Conservation (phyloP, 1,140 invertebrate species). For the Monochamus saltuarius region DNA sequence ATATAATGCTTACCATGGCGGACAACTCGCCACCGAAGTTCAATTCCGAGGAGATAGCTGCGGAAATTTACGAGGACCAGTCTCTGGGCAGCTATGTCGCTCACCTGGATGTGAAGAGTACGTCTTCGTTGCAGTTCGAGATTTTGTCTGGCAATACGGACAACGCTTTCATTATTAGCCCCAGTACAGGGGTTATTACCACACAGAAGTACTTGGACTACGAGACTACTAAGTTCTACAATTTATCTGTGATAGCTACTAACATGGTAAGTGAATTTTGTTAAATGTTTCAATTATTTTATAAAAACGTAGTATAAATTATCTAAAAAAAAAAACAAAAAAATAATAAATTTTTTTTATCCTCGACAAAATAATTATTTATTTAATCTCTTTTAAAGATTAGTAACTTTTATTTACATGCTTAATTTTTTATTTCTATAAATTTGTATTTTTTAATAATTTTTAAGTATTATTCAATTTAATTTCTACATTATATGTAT, state of each 20-base stretch:
- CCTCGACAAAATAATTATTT: too few species aligned
- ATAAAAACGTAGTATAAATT: too few species aligned
- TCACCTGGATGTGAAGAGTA: conserved; percentile 74
- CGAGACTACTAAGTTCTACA: conserved; percentile 74
- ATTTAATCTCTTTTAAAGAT: too few species aligned
- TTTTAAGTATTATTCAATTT: too few species aligned
- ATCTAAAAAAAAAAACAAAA: too few species aligned
- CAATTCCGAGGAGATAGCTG: conserved; percentile 54
- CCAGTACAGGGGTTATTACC: conserved; percentile 78
- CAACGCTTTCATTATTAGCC: conserved; percentile 78
- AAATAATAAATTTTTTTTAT: too few species aligned
- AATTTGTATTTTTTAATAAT: too few species aligned
- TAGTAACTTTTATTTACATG: too few species aligned
- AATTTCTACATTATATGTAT: too few species aligned
- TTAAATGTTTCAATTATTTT: too few species aligned
- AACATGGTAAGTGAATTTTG: conserved; percentile 70
- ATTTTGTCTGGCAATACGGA: conserved; percentile 76
- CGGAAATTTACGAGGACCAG: conserved; percentile 84
- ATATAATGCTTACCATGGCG: conserved; percentile 84
- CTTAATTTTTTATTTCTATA: too few species aligned
- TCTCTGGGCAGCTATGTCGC: conserved; percentile 75
- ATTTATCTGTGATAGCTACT: conserved; percentile 78
- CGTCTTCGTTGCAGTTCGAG: conserved; percentile 79
- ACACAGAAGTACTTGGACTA: conserved; percentile 76
- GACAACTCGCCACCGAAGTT: conserved; percentile 87